These are phyloP conservation scores for Corvus cornix DNA, from an alignment of 2,113 vertebrate genomes.

Conservation along the genomic window DNA sequence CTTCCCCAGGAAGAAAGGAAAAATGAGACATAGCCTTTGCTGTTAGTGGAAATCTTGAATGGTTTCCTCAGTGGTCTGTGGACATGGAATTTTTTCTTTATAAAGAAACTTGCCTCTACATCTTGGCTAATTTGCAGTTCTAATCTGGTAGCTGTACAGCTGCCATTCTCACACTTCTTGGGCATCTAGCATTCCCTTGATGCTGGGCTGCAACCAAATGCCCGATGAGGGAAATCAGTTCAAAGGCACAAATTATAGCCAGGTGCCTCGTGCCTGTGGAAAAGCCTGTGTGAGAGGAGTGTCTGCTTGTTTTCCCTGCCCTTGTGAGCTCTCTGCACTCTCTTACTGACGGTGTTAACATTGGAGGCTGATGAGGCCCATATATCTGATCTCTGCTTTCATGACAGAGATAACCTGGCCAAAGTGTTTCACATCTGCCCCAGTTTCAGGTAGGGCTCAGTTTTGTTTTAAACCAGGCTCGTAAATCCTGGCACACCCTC, in stretches of 20 bases:
- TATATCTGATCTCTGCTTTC: neutral
- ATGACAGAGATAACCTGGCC: neutral
- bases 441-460: neutral
- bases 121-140: slow-evolving; percentile 10
- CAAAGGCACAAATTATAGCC: neutral
- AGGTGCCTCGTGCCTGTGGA: neutral
- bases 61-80: neutral
- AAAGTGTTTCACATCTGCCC: neutral
- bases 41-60: neutral
- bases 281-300: neutral
- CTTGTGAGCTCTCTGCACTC: neutral
- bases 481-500: slow-evolving; percentile 2
- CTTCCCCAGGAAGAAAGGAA: neutral
- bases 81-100: neutral
- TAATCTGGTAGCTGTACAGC: slow-evolving; percentile 20
- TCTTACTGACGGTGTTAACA: neutral
- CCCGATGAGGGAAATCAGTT: neutral
- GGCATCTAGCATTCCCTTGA: neutral
- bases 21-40: neutral
- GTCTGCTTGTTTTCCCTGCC: neutral
- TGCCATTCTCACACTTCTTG: neutral
- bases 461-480: neutral
- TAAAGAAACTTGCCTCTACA: neutral
- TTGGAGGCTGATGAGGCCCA: neutral
- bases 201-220: neutral